Evolutionary conservation across 2,888 invertebrate species (phyloP), one percentile per base, ranked within the genome.

Genomic region (Hermaeophaga mercurialis): DNA sequence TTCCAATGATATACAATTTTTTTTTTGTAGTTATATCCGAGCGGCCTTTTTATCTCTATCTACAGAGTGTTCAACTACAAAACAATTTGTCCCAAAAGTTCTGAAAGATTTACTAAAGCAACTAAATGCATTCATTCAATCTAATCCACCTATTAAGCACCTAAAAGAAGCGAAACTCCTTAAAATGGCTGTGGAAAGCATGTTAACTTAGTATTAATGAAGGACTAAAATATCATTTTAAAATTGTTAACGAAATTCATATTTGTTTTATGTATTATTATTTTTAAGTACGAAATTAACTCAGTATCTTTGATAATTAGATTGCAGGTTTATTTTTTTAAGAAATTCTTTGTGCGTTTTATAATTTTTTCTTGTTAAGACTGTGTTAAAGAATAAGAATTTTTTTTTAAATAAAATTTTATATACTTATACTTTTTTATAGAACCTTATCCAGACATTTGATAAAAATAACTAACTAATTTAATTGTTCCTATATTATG

Each of bases 41-140:
- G 94, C 94, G 73, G 93, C 94, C 0, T 83, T 96, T 55, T 83
- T 93, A 78, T 90, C 88, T 73, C 80, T 96, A 56, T 91, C 94
- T 77, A 82, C 85, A 2, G 80, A 79, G 8, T 88, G 91, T 79
- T 85, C 89, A 0, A 85, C 91, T 43, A 92, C 91, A 0, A 84
- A 87, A 61, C 93, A 93, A 71, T 94, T 94, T 78, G 84, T 93
- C 70, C 89, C 90, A 0, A 84, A 82, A 19, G 90, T 96, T 19
- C 79, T 95, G 53, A 82, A 84, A 59, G 88, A 89, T 66, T 81
- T 95, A 8, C 85, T 87, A 73, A 85, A 85, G 72, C 91, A 92
- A 75, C 82, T 95, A 62, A 79, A 84, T 64, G 67, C 81, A 11
- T 94, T 88, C 78, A 83, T 91, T 38, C 72, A 80, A 15, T 78